phyloP scores from a whole-genome alignment of 2,113 vertebrate genomes.

The Camelus bactrianus region DNA sequence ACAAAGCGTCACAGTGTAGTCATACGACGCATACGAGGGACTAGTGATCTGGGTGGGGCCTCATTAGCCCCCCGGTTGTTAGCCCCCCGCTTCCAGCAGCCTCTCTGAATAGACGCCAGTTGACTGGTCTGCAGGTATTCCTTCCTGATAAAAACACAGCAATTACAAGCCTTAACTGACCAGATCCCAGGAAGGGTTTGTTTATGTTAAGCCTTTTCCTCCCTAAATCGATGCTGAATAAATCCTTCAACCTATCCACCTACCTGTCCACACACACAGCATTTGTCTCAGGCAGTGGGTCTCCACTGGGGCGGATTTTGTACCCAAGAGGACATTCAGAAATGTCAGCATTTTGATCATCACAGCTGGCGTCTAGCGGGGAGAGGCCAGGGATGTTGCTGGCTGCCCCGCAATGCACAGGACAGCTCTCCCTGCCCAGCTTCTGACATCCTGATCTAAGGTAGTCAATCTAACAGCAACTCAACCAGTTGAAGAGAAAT shows the following conservation, averaged over 20 bases:
- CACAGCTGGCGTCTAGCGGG: neutral
- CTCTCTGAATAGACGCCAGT: neutral
- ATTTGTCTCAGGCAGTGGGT: neutral
- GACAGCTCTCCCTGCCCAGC: rapidly evolving
- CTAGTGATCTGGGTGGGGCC: no score
- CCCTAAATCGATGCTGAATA: neutral
- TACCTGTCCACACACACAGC: neutral
- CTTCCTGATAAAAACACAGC: neutral
- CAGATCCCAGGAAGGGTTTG: neutral
- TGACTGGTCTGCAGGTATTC: neutral
- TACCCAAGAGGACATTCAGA: neutral
- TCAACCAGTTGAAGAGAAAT: neutral
- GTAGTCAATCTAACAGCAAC: neutral
- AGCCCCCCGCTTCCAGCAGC: neutral
- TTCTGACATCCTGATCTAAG: neutral
- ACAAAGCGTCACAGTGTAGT: neutral
- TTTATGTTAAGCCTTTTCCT: neutral
- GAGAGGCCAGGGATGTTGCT: neutral
- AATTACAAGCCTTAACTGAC: neutral
- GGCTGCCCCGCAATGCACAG: neutral
- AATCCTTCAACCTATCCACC: neutral
- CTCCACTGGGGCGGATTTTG: neutral
- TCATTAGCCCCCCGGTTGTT: neutral
- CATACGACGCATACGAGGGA: neutral
- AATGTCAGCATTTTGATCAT: neutral